Evolutionary conservation across 2,797 vertebrate genomes (phyloP).

Genomic region (Muscicapa comitata): DNA sequence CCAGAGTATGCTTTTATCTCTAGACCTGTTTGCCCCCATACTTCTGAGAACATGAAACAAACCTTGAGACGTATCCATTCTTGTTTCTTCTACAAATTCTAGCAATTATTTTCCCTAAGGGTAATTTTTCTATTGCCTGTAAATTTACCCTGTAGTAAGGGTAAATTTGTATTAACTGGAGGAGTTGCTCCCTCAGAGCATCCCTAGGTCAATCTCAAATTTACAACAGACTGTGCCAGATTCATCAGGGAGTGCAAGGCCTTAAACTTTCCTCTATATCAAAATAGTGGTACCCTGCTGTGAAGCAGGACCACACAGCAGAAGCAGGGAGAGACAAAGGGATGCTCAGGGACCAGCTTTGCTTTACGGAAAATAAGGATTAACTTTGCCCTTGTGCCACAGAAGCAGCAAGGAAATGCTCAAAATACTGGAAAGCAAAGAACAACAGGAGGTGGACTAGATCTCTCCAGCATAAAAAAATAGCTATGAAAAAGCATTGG

Average conservation of each 20-base stretch:
- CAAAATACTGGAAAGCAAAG: not conserved
- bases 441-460: not conserved
- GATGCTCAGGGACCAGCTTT: not conserved
- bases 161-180: not conserved
- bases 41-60: not conserved
- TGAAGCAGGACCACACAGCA: not conserved
- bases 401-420: not conserved
- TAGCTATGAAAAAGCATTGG: not conserved
- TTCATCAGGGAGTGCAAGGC: not conserved
- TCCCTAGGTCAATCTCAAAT: not conserved
- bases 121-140: not conserved
- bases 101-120: not conserved
- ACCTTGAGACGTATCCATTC: not conserved
- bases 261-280: not conserved
- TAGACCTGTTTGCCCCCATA: not conserved
- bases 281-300: rapidly evolving
- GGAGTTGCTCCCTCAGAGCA: not conserved
- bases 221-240: not conserved
- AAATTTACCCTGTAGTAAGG: not conserved
- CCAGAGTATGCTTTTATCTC: not conserved
- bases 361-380: not conserved
- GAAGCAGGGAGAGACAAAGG: not conserved
- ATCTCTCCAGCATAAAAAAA: not conserved
- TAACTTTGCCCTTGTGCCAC: not conserved
- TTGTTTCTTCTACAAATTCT: not conserved